A percentile compares a stretch with the other conserved stretches of the same genome.
These are phyloP conservation scores for Aphelinus certus DNA, from an alignment of 1,140 invertebrate genomes.

Conservation along the genomic window DNA sequence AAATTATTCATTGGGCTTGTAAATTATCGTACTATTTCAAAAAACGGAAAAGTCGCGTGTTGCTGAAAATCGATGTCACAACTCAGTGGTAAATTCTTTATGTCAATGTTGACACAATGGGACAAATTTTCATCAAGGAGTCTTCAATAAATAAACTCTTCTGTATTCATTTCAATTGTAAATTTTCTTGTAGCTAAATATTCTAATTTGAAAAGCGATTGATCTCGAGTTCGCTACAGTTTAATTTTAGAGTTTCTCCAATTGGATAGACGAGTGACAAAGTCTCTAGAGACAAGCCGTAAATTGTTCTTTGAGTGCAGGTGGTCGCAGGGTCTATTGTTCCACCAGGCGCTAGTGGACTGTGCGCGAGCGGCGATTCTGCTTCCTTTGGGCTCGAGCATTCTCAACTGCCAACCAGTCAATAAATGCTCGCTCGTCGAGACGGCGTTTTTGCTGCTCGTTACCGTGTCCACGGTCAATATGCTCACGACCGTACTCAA, in stretches of 20 bases:
- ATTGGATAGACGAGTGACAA: not conserved
- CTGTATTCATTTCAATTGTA: no score
- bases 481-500: conserved; percentile 90
- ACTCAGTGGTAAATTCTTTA: no score
- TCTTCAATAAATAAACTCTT: no score
- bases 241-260: not conserved
- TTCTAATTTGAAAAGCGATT: no score
- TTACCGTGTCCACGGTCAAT: conserved; percentile 90
- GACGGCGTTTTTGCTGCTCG: conserved; percentile 87
- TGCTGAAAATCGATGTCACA: no score
- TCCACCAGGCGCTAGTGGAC: conserved; percentile 88
- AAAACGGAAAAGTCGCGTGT: no score
- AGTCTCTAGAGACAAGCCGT: not conserved
- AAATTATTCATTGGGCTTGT: no score
- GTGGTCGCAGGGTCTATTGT: conserved; percentile 88
- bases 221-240: no score
- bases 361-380: conserved; percentile 83
- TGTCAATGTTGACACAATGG: no score
- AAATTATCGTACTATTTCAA: no score
- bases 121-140: no score
- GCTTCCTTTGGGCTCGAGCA: conserved; percentile 82
- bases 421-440: conserved; percentile 90
- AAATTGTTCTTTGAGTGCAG: conserved; percentile 64
- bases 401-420: conserved; percentile 84
- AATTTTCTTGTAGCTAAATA: no score